phyloP scores from a whole-genome alignment of 2,797 vertebrate genomes.

The Otolemur crassicaudatus region DNA sequence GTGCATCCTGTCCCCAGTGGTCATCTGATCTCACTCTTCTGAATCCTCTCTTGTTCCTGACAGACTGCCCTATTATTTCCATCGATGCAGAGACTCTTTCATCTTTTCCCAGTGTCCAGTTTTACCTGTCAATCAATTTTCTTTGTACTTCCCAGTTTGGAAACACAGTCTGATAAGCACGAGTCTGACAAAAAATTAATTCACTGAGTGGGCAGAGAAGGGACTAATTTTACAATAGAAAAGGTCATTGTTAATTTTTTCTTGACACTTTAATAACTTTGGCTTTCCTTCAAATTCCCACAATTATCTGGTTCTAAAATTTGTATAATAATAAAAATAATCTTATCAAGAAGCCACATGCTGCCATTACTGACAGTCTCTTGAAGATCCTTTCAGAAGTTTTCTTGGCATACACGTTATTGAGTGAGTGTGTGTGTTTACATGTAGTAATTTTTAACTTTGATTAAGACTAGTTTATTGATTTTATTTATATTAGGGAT shows the following conservation, averaged over 20 bases:
- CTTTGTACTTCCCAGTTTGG: background rate
- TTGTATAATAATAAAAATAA: background rate
- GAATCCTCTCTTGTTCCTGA: accelerated
- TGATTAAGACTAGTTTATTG: background rate
- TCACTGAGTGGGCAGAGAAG: background rate
- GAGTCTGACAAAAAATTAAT: background rate
- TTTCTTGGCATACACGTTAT: background rate
- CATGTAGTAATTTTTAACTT: background rate
- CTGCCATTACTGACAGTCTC: background rate
- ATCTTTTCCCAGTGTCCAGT: background rate
- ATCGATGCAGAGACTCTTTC: background rate
- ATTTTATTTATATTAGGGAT: background rate
- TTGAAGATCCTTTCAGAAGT: background rate
- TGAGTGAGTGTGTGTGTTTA: background rate
- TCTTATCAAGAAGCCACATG: background rate
- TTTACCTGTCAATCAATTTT: background rate
- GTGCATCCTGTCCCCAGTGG: background rate
- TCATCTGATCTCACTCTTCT: background rate
- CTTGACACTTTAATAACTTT: background rate
- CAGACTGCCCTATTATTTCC: background rate
- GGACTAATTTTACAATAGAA: background rate
- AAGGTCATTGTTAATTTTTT: background rate
- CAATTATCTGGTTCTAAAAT: background rate
- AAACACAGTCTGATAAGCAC: background rate
- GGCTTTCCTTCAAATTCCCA: background rate